phyloP scores from a whole-genome alignment of 2,888 invertebrate genomes.

The Cyrtodaria siliqua region DNA sequence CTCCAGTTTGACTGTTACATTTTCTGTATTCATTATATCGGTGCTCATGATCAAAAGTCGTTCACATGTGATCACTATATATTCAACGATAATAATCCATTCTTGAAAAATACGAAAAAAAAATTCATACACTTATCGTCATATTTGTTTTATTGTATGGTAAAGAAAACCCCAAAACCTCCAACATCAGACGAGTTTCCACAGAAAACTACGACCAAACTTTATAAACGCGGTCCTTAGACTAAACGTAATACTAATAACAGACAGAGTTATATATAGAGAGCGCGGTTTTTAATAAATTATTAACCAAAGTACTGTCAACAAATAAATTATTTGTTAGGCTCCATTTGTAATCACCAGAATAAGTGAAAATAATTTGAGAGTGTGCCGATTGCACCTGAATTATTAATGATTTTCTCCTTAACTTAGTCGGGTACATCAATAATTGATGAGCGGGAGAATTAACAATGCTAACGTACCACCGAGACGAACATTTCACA shows the following conservation, averaged over 20 bases:
- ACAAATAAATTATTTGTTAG: constrained; percentile 68
- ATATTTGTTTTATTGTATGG: too few relatives aligned
- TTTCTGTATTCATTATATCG: constrained; percentile 30
- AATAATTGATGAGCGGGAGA: constrained; percentile 62
- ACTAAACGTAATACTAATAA: neutral
- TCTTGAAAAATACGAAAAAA: too few relatives aligned
- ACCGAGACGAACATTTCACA: constrained; percentile 4
- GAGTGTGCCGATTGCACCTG: constrained; percentile 62
- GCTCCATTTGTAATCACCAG: constrained; percentile 64
- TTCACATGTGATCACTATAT: too few relatives aligned
- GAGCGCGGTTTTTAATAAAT: constrained; percentile 59
- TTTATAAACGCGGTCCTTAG: constrained; percentile 3
- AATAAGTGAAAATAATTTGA: constrained; percentile 68
- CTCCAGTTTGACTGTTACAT: constrained; percentile 50
- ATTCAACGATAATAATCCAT: too few relatives aligned
- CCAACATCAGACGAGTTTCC: too few relatives aligned
- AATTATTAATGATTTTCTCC: constrained; percentile 61
- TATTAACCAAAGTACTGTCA: constrained; percentile 60
- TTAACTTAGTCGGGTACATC: constrained; percentile 50
- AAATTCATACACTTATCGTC: too few relatives aligned
- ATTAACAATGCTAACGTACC: constrained; percentile 42
- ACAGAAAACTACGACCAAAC: too few relatives aligned
- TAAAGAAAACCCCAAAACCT: too few relatives aligned
- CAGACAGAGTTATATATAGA: constrained; percentile 55
- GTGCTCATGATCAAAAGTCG: too few relatives aligned